A percentile compares a stretch with the other conserved stretches of the same genome.
phyloP scores from a whole-genome alignment of 2,797 vertebrate genomes.

The Sebastes kiyomatsui region DNA sequence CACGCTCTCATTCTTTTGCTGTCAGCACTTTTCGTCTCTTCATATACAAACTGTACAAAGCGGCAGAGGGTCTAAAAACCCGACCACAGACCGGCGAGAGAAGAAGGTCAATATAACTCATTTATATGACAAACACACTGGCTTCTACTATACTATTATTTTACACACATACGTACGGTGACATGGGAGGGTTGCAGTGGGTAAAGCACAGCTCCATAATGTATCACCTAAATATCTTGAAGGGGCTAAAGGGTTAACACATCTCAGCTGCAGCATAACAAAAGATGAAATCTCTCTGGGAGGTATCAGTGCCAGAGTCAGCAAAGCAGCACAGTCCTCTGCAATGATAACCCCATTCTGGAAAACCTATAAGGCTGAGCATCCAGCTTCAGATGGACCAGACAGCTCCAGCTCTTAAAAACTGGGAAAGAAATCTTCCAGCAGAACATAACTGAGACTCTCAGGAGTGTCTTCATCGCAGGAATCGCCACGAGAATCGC shows the following conservation, averaged over 20 bases:
- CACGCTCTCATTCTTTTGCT: conserved; percentile 81
- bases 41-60: conserved; percentile 66
- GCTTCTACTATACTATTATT: not conserved
- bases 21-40: conserved; percentile 82
- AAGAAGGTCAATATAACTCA: conserved; percentile 54
- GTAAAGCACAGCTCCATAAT: not conserved
- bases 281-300: conserved; percentile 78
- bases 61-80: conserved; percentile 63
- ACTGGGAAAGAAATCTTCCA: conserved; percentile 57
- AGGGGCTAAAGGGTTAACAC: conserved; percentile 66
- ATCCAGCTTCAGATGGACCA: conserved; percentile 64
- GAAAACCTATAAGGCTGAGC: conserved; percentile 74
- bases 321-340: conserved; percentile 69
- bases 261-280: conserved; percentile 74
- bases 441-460: conserved; percentile 64
- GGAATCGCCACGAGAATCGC: conserved; percentile 48
- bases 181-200: not conserved
- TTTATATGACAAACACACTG: conserved; percentile 34
- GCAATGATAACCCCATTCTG: conserved; percentile 76
- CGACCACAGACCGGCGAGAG: conserved; percentile 43
- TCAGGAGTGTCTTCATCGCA: conserved; percentile 64
- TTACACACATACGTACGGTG: not conserved
- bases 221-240: conserved; percentile 30
- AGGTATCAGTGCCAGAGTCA: conserved; percentile 79
- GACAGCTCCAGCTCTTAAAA: conserved; percentile 61